Evolutionary conservation across 1,140 invertebrate genomes (phyloP).

Genomic region (Cheumatopsyche charites): DNA sequence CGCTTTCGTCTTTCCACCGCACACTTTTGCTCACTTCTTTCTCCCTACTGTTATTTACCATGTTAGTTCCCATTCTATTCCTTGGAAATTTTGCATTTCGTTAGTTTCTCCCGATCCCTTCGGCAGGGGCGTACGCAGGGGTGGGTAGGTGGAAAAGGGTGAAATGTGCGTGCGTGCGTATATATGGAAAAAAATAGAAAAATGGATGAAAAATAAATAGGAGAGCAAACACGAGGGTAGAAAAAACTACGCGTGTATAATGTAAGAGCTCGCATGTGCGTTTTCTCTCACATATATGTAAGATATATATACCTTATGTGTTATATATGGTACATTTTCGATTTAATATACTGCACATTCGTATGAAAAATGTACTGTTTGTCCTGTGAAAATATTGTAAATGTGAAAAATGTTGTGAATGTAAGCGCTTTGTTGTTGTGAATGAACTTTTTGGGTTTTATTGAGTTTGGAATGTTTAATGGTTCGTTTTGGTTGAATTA

Average conservation of each 20-base stretch:
- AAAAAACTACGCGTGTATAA: slow-evolving; percentile 18
- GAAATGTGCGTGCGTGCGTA: slow-evolving; percentile 47
- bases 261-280: not conserved
- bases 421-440: no score
- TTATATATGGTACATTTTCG: no score
- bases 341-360: no score
- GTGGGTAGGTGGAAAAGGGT: slow-evolving; percentile 21
- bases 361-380: no score
- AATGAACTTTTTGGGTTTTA: no score
- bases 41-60: slow-evolving; percentile 49
- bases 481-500: no score
- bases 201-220: slow-evolving; percentile 46
- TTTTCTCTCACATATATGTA: no score
- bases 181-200: slow-evolving; percentile 42
- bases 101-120: slow-evolving; percentile 48
- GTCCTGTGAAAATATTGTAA: no score
- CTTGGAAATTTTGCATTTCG: slow-evolving; percentile 50
- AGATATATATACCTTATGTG: no score
- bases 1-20: slow-evolving; percentile 16
- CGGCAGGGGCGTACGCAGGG: slow-evolving; percentile 17
- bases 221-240: slow-evolving; percentile 35
- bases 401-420: no score
- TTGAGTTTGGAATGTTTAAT: no score
- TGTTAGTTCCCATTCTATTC: slow-evolving; percentile 49
- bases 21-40: slow-evolving; percentile 46